Base-by-base conservation (phyloP, 2,113 vertebrate genomes). In the Galbula dea region DNA sequence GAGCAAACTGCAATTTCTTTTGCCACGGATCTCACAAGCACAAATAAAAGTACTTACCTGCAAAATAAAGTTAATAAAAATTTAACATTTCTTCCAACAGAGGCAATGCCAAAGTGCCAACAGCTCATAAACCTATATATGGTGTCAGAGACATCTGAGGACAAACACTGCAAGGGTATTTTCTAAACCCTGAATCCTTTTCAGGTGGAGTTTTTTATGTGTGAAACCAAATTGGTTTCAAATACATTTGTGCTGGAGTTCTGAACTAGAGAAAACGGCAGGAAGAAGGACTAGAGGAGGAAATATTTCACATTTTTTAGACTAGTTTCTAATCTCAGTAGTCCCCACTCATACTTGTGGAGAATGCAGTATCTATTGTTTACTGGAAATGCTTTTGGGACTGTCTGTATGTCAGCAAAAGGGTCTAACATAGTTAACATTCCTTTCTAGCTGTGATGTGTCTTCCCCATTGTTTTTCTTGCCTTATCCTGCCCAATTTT, bases 231-330 rank as follows among this genome's bases (percentile, higher is more conserved):
- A 20, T 5, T 24, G 12, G 6, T 52, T 81, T 78, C 29, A 29
- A 34, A 30, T 78, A 15, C 12, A 72, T 87, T 82, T 91, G 34
- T 71, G 55, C 54, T 73, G 51, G 41, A 81, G 41, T 55, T 90
- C 0, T 0, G 61, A 16, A 86, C 65, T 4, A 7, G 79, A 88
- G 75, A 91, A 85, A n/a, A 90, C 22, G 7, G 61, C 36, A 86
- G 52, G 27, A 69, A 30, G 84, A 93, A 88, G 59, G 48, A 95
- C 75, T 37, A 92, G 41, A 41, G 58, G 34, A 89, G 83, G 77
- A 92, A 96, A 95, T 94, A 74, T 95, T 95, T 92, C 83, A 69
- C 86, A 93, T 93, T 93, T 96, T 96, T 93, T 55, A 62, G 61
- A 27, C 81, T 92, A 32, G 87, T 93, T 77, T 75, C 84, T 95